Evolutionary conservation across 2,888 invertebrate species (phyloP), one percentile per base, ranked within the genome.

Genomic region (Dichetophora obliterata): DNA sequence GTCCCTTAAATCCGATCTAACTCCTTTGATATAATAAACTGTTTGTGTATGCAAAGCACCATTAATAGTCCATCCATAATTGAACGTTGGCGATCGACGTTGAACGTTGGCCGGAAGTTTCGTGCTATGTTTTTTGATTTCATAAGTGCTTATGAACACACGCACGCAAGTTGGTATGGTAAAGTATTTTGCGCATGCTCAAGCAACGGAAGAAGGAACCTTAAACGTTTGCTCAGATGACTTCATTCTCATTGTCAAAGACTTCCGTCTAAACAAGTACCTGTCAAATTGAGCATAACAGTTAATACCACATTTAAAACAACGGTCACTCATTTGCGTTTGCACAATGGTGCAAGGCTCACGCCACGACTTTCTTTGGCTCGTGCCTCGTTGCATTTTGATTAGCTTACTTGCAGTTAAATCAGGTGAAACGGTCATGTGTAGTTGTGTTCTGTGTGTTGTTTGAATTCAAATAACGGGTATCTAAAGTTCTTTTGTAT

Each of bases 391-490:
- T 37, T 66, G 65, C 74, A 74, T 74, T 74, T 66, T 74, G 65
- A 74, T 74, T 31, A 74, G 37, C 8, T 11, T 22, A 19, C 19
- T n/a, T 54, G 65, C 54, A 66, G 54, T 50, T 74, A 66, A 85
- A 85, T 84, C 85, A 85, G 84, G 84, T 85, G 86, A 85, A 85
- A 85, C 83, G 84, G 85, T 83, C 85, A 85, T 84, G 83, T 81
- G 82, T 59, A 68, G 50, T 48, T 50, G 68, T 68, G 14, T 14
- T 61, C 22, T 61, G 61, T 72, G 61, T 22, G 5, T 2, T 54
- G 52, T 61, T 50, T 22, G 24, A 24, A 68, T 22, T 19, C 1
- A 50, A 50, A 50, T 50, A 68, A 68, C 68, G 68, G 50, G 50
- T 24, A 6, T 24, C 66, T n/a, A 37, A 48, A 50, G 50, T 50